A percentile compares a stretch with the other conserved stretches of the same genome.
phyloP scores from a whole-genome alignment of 2,888 invertebrate genomes.

The Oscheius sp. region DNA sequence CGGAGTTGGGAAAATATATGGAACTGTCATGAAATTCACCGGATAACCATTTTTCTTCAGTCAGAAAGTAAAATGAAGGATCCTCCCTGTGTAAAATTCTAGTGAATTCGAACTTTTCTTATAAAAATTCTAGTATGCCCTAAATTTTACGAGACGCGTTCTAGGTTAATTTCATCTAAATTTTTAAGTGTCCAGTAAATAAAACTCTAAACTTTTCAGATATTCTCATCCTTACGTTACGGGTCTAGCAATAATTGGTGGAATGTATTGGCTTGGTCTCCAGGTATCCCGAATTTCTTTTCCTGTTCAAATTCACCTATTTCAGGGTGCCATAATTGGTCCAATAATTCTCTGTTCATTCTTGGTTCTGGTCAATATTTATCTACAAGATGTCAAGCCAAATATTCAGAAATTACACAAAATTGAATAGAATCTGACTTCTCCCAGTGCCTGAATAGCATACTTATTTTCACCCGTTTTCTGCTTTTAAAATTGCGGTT shows the following conservation, averaged over 20 bases:
- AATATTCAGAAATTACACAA: not conserved
- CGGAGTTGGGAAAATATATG: too few species aligned
- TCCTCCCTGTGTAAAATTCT: too few species aligned
- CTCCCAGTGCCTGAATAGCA: not conserved
- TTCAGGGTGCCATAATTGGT: slow-evolving; percentile 84
- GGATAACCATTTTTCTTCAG: too few species aligned
- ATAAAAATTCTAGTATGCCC: too few species aligned
- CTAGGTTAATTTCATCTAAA: too few species aligned
- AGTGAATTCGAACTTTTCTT: too few species aligned
- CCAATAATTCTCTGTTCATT: slow-evolving; percentile 93
- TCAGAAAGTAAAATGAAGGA: too few species aligned
- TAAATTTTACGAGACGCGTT: too few species aligned
- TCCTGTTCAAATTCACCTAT: too few species aligned
- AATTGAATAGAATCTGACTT: not conserved
- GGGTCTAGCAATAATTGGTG: slow-evolving; percentile 95
- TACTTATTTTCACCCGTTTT: not conserved
- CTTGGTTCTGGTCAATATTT: slow-evolving; percentile 86
- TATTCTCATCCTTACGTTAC: slow-evolving; percentile 96
- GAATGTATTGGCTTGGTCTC: slow-evolving; percentile 94
- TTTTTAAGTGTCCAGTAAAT: too few species aligned
- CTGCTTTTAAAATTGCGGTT: not conserved
- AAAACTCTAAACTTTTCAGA: slow-evolving; percentile 77
- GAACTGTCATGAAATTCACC: too few species aligned
- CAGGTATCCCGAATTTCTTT: slow-evolving; percentile 71
- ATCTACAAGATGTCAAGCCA: slow-evolving; percentile 60